Evolutionary conservation across 2,888 invertebrate genomes (phyloP).

Genomic region (Podotricha telesiphe): DNA sequence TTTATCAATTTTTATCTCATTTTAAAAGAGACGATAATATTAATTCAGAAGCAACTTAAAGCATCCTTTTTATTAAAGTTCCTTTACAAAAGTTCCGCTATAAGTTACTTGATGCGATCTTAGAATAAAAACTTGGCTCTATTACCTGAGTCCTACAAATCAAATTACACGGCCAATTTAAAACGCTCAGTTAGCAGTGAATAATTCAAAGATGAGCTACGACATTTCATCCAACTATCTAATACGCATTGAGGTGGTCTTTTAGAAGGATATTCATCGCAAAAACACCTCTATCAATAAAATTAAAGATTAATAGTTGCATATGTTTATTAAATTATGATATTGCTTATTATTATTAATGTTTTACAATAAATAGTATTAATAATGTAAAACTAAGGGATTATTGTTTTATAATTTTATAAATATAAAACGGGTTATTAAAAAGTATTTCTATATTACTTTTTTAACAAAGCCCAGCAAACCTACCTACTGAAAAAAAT

Average conservation of each 20-base stretch:
- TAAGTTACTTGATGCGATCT: conserved; percentile 40
- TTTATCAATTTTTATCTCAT: conserved; percentile 43
- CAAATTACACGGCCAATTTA: conserved; percentile 62
- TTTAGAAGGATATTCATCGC: conserved; percentile 68
- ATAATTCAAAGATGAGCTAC: conserved; percentile 60
- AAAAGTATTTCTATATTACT: too few species aligned
- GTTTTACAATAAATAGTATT: not conserved
- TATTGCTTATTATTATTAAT: conserved; percentile 6
- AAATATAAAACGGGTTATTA: too few species aligned
- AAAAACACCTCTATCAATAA: conserved; percentile 43
- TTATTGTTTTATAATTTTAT: not conserved
- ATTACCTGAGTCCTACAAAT: conserved; percentile 44
- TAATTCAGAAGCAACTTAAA: conserved; percentile 23
- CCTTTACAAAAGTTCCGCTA: conserved; percentile 36
- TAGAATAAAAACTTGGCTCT: conserved; percentile 40
- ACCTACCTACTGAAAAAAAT: conserved; percentile 19
- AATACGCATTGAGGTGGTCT: conserved; percentile 67
- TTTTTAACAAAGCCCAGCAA: not conserved
- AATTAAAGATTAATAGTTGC: conserved; percentile 15
- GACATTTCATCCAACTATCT: conserved; percentile 61
- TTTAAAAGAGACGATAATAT: conserved; percentile 32
- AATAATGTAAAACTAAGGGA: not conserved
- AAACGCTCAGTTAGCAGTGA: conserved; percentile 64
- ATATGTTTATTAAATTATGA: conserved; percentile 22
- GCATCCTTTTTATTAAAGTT: conserved; percentile 37